Base-by-base conservation (phyloP, 2,797 vertebrate species). In the Gymnothorax reevesii region DNA sequence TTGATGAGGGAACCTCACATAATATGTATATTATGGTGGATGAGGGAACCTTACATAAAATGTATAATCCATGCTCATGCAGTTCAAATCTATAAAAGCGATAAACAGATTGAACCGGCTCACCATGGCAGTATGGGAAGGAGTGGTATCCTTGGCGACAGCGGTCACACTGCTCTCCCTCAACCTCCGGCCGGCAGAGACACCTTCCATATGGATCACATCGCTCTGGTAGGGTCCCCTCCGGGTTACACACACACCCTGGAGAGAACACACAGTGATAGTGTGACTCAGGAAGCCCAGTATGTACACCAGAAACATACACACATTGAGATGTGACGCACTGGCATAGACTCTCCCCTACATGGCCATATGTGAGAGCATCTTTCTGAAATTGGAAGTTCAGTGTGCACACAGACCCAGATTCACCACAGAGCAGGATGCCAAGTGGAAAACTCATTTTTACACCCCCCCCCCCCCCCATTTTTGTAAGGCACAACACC, bases 71-170 rank as follows among this genome's bases (percentile, higher is more conserved):
- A 71, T 8, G 66, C 66, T 25, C 8, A n/a, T 9, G 9, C 6
- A 27, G 0, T 27, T 71, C 66, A 71, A 7, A 27, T 25, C n/a
- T 71, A 71, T 15, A 1, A 7, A 9, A 59, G 64, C 22, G 15
- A 15, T 1, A 9, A 27, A 57, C 20, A 69, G 86, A 82, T 20
- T 25, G 9, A n/a, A 80, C 15, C 57, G 25, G 79, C 96, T 97
- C 92, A 98, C 97, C 95, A 90, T 92, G 92, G 89, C 97, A 98
- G 87, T 88, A 88, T 17, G 98, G 98, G 89, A 97, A 98, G 0
- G 95, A 96, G 89, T 96, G 94, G 90, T 94, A 93, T 75, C 97
- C 97, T 2, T 73, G 89, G 59, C 20, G 93, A 90, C 97, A 99
- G 87, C 88, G 91, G 3, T 97, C 96, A 79, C 98, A 98, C 2